A percentile compares a stretch with the other conserved stretches of the same genome.
phyloP scores from a whole-genome alignment of 2,113 vertebrate genomes.

The Pelecanus crispus region DNA sequence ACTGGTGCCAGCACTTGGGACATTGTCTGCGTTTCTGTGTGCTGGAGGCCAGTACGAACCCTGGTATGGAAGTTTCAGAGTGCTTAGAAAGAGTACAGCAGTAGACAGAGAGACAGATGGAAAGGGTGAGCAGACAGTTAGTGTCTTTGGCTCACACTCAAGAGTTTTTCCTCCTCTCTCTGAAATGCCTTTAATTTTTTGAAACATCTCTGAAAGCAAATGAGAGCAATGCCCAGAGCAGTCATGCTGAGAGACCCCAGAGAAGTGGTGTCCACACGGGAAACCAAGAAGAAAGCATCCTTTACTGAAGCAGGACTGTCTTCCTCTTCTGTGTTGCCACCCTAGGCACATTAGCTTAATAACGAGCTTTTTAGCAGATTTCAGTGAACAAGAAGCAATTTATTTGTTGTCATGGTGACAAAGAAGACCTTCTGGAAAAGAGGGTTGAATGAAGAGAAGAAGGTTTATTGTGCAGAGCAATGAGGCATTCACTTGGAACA shows the following conservation, averaged over 20 bases:
- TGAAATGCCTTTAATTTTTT: neutral
- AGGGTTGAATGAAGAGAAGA: slow-evolving; percentile 51
- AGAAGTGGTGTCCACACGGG: neutral
- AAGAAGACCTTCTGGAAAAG: slow-evolving; percentile 64
- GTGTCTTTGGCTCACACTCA: slow-evolving; percentile 6
- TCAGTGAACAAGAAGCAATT: slow-evolving; percentile 60
- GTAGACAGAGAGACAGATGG: slow-evolving; percentile 30
- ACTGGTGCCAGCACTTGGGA: neutral
- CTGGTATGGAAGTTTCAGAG: neutral
- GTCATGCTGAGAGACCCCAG: neutral
- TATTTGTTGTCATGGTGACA: slow-evolving; percentile 63
- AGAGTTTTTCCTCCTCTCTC: neutral
- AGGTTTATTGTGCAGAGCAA: slow-evolving; percentile 60
- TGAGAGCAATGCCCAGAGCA: neutral
- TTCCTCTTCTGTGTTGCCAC: slow-evolving; percentile 2
- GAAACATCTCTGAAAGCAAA: neutral
- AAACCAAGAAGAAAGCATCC: neutral
- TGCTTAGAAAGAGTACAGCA: neutral
- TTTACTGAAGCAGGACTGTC: neutral
- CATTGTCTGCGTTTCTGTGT: rapidly evolving
- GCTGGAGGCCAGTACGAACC: neutral
- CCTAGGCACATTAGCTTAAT: slow-evolving; percentile 53
- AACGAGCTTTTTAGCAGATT: slow-evolving; percentile 60
- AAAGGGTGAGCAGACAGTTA: slow-evolving; percentile 1
- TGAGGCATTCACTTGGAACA: slow-evolving; percentile 60